Evolutionary conservation across 2,797 vertebrate species (phyloP).

Genomic region (Lates japonicus): DNA sequence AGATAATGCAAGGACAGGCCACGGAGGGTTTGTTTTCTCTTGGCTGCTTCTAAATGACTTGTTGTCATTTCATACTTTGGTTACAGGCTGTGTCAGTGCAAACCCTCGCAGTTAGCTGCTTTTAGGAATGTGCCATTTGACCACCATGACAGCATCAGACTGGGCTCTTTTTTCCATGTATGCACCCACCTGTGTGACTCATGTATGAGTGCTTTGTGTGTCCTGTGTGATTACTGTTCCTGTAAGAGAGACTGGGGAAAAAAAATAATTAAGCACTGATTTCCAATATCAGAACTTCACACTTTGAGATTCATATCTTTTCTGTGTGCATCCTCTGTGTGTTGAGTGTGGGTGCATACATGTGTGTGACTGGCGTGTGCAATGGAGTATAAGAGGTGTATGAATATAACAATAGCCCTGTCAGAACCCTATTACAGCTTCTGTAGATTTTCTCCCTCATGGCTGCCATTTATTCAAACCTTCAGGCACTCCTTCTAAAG

Average conservation of each 20-base stretch:
- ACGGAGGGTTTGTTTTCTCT: slow-evolving; percentile 70
- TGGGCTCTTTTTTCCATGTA: slow-evolving; percentile 26
- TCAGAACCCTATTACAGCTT: slow-evolving; percentile 39
- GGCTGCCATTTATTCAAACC: slow-evolving; percentile 30
- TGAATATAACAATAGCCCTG: slow-evolving; percentile 33
- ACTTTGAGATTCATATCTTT: neutral
- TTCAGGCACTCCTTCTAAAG: slow-evolving; percentile 17
- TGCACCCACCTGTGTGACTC: slow-evolving; percentile 33
- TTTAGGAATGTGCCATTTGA: slow-evolving; percentile 59
- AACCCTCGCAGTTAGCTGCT: slow-evolving; percentile 23
- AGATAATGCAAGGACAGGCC: slow-evolving; percentile 61
- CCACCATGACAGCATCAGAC: slow-evolving; percentile 52
- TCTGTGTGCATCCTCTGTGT: neutral
- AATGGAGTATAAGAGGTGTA: slow-evolving; percentile 1
- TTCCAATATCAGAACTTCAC: slow-evolving; percentile 1
- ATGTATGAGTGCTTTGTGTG: slow-evolving; percentile 17
- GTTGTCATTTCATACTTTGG: slow-evolving; percentile 63
- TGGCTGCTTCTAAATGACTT: slow-evolving; percentile 66
- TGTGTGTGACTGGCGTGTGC: neutral
- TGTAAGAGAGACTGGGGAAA: neutral
- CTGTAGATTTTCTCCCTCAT: slow-evolving; percentile 17
- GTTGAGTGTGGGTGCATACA: slow-evolving; percentile 1
- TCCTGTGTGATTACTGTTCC: slow-evolving; percentile 14
- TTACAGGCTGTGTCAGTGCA: slow-evolving; percentile 57
- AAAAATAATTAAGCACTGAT: slow-evolving; percentile 8